A percentile compares a stretch with the other conserved stretches of the same genome.
phyloP scores from a whole-genome alignment of 2,797 vertebrate genomes.

The Salarias fasciatus region DNA sequence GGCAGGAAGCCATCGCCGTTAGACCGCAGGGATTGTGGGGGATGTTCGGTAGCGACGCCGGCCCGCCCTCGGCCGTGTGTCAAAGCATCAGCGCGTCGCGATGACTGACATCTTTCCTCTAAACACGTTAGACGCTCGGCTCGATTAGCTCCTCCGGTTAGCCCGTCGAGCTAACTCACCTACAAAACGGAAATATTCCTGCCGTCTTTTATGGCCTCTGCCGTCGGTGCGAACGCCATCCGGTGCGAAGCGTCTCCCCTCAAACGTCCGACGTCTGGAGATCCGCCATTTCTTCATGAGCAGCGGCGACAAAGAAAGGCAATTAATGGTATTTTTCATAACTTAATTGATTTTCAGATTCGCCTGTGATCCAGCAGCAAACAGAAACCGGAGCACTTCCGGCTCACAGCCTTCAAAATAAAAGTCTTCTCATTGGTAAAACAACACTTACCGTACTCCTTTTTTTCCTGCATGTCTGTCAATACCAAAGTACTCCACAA shows the following conservation, averaged over 20 bases:
- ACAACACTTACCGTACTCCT: too few species aligned
- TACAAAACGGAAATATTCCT: slow-evolving; percentile 69
- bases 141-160: slow-evolving; percentile 61
- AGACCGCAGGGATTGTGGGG: background rate
- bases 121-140: slow-evolving; percentile 28
- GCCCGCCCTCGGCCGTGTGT: rapidly evolving
- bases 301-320: slow-evolving; percentile 86
- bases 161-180: slow-evolving; percentile 72
- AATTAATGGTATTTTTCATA: slow-evolving; percentile 89
- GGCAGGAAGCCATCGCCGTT: slow-evolving; percentile 18
- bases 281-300: slow-evolving; percentile 83
- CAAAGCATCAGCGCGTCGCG: background rate
- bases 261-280: slow-evolving; percentile 57
- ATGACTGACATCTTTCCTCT: slow-evolving; percentile 26
- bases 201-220: slow-evolving; percentile 32
- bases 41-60: background rate
- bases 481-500: too few species aligned
- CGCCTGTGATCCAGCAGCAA: slow-evolving; percentile 41
- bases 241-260: slow-evolving; percentile 20
- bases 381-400: slow-evolving; percentile 46
- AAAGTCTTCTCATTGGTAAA: too few species aligned
- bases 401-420: slow-evolving; percentile 35
- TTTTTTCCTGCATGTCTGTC: too few species aligned
- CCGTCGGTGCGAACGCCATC: slow-evolving; percentile 31
- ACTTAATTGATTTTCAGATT: slow-evolving; percentile 88